Base-by-base conservation (phyloP, 2,888 invertebrate genomes). In the Leucophora obtusa region DNA sequence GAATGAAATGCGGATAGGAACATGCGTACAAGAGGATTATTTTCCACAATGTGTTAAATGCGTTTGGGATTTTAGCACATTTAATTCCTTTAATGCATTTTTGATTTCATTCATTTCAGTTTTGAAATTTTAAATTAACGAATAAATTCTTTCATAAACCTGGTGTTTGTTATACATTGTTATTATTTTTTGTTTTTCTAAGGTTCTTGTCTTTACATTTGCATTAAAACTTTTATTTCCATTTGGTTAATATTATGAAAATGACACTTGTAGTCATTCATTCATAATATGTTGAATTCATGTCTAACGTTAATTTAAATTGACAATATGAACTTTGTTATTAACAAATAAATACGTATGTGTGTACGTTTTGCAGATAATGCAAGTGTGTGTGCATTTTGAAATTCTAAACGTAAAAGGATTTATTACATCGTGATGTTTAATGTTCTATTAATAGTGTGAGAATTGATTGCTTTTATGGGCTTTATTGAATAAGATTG, bases 381-480 rank as follows among this genome's bases (percentile, higher is more conserved):
- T 47, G 43, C 11, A 38, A 2, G 10, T 38, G 2, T n/a, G 28
- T 38, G 2, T 47, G 14, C 4, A 14, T n/a, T 47, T 71, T 59
- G 71, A 72, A 72, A 78, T 78, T 72, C 60, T 50, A 78, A 60
- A 62, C 60, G 47, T 38, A 78, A 72, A 56, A 78, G 77, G 77
- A 78, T 72, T 77, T 77, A 77, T 77, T 70, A 72, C 50, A 66
- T 78, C 77, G 77, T 78, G 77, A 56, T 33, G 35, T 66, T 14
- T 8, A 53, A 10, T 35, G n/a, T 70, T 71, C 11, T 66, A 50
- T 56, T 28, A 54, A 43, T 43, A 66, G 60, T 72, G 56, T 78
- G 66, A 62, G 71, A 72, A 78, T 38, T 60, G 11, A 54, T 60
- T 50, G 17, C 5, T 53, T 10, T 18, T n/a, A 21, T 59, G n/a